Evolutionary conservation across 1,140 invertebrate genomes (phyloP).

Genomic region (Drosophila nikananu): DNA sequence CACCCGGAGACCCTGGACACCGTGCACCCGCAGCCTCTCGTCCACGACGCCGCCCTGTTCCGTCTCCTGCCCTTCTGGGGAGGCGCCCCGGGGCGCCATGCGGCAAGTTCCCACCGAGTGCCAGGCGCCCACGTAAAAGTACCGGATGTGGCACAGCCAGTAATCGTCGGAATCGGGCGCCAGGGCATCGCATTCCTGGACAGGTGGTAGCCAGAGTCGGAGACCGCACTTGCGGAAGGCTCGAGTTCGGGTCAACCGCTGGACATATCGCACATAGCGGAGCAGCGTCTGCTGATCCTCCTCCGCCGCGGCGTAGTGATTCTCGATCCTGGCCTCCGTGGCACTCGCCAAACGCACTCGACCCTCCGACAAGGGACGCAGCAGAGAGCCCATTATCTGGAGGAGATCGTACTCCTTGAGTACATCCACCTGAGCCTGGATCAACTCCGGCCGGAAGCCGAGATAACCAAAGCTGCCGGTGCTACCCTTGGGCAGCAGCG

Average conservation of each 20-base stretch:
- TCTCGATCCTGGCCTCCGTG: conserved; percentile 90
- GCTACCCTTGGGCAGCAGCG: conserved; percentile 76
- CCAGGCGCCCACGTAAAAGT: conserved; percentile 88
- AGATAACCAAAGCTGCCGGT: conserved; percentile 60
- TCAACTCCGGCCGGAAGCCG: conserved; percentile 77
- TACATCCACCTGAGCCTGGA: conserved; percentile 59
- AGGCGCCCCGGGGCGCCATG: conserved; percentile 88
- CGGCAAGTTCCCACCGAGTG: conserved; percentile 91
- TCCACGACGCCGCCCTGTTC: conserved; percentile 88
- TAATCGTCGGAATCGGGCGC: conserved; percentile 86
- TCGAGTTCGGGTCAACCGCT: conserved; percentile 85
- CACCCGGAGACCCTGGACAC: conserved; percentile 89
- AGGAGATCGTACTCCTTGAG: conserved; percentile 83
- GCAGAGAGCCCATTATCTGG: conserved; percentile 85
- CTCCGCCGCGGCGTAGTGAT: conserved; percentile 90
- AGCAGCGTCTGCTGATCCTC: conserved; percentile 90
- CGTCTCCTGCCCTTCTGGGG: conserved; percentile 32
- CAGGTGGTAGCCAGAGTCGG: conserved; percentile 82
- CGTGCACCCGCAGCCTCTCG: conserved; percentile 88
- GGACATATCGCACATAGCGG: conserved; percentile 87
- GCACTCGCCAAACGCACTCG: conserved; percentile 75
- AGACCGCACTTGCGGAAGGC: conserved; percentile 86
- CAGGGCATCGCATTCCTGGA: conserved; percentile 82
- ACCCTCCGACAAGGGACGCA: conserved; percentile 86
- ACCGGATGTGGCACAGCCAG: conserved; percentile 88